Evolutionary conservation across 2,113 vertebrate genomes (phyloP), one percentile per base, ranked within the genome.

Genomic region (Craseonycteris thonglongyai): DNA sequence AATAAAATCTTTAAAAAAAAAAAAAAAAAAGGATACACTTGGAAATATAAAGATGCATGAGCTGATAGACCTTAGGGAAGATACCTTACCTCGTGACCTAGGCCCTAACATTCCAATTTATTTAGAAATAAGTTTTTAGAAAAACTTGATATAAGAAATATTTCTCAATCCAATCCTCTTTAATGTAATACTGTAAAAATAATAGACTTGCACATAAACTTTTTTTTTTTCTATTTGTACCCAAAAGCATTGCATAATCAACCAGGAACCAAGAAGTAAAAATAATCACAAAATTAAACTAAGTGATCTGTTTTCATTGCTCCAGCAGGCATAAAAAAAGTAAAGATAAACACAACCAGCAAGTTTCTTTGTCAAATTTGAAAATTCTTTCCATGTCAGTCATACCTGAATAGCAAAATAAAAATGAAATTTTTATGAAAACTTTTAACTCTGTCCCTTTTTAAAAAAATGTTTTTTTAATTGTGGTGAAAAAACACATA

Each of bases 221-320:
- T 91, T 80, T 40, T 42, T 92, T 92, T 86, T 91, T 93, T 56
- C 63, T 93, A 24, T 91, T 85, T 80, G 82, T 66, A 91, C 96
- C 80, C 51, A 40, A 86, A 92, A 85, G 40, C 65, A 63, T 96
- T 97, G 54, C 89, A 56, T 87, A 91, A 97, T 93, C 83, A 63
- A 49, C 28, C 74, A 91, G 86, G 83, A 95, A 96, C 68, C 47
- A 84, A 79, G 93, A 97, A 93, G 74, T 94, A 87, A 90, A 96
- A 96, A 96, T 93, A 95, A 97, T 95, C 56, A 59, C 84, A 95
- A 87, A 97, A 91, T 96, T 93, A 97, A 96, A 72, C 66, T 58
- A 84, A 96, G 56, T 45, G 35, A 35, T 87, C 81, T 94, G 74
- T 96, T 96, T 97, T 94, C 69, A 89, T 86, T 95, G 79, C 65